Evolutionary conservation across 2,113 vertebrate species (phyloP).

Genomic region (Colinus virginianus): DNA sequence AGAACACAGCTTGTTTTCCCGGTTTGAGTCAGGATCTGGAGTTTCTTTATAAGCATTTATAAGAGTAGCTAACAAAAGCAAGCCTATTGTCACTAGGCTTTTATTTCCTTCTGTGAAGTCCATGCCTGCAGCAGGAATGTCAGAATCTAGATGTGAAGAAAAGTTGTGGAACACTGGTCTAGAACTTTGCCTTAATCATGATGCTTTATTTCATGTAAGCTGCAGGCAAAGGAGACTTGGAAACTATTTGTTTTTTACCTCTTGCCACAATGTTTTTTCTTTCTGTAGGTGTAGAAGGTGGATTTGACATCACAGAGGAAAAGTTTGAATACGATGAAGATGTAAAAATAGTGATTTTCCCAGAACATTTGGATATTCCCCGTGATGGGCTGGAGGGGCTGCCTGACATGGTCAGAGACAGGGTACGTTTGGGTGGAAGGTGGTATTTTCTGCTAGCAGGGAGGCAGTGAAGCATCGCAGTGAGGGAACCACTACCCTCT

Average conservation of each 20-base stretch:
- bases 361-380: slow-evolving; percentile 92
- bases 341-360: slow-evolving; percentile 94
- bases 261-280: not conserved
- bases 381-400: slow-evolving; percentile 88
- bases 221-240: not conserved
- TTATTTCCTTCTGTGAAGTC: not conserved
- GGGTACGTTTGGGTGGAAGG: slow-evolving; percentile 79
- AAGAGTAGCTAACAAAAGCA: not conserved
- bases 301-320: slow-evolving; percentile 91
- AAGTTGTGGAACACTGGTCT: not conserved
- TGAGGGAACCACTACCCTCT: not conserved
- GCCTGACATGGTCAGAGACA: slow-evolving; percentile 92
- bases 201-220: not conserved
- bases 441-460: not conserved
- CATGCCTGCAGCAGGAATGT: not conserved
- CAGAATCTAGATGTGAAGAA: not conserved
- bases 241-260: not conserved
- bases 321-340: slow-evolving; percentile 95
- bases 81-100: not conserved
- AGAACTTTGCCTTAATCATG: not conserved
- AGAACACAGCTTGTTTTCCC: not conserved
- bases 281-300: slow-evolving; percentile 91
- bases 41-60: not conserved
- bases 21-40: slow-evolving; percentile 72
- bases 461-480: not conserved